phyloP scores from a whole-genome alignment of 2,888 invertebrate species.

The Chromoteleia sp. region DNA sequence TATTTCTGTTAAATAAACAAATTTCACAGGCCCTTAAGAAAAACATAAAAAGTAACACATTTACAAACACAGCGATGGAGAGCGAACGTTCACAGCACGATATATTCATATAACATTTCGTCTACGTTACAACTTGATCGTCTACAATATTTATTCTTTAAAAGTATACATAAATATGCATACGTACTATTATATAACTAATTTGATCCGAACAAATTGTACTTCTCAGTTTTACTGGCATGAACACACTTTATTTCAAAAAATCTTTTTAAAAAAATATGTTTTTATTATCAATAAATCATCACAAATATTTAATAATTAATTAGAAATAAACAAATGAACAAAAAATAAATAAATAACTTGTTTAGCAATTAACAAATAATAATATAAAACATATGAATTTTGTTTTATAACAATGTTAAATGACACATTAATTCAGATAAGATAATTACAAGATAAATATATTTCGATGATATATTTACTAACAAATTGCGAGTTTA shows the following conservation, averaged over 20 bases:
- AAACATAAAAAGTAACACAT: background rate
- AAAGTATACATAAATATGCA: slow-evolving; percentile 57
- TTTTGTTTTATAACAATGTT: background rate
- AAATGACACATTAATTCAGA: background rate
- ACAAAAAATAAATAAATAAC: background rate
- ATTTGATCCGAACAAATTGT: slow-evolving; percentile 38
- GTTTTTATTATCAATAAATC: background rate
- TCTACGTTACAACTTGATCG: slow-evolving; percentile 14
- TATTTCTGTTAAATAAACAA: background rate
- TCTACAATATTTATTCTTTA: slow-evolving; percentile 29
- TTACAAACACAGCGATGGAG: background rate
- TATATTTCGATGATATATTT: slow-evolving; percentile 5
- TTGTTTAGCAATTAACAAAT: background rate
- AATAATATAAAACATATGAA: background rate
- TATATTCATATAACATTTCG: slow-evolving; percentile 29
- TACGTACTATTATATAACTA: slow-evolving; percentile 30
- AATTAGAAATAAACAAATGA: background rate
- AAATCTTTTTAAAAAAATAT: background rate
- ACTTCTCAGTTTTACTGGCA: slow-evolving; percentile 33
- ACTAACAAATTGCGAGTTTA: slow-evolving; percentile 18
- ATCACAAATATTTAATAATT: background rate
- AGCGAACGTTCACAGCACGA: slow-evolving; percentile 35
- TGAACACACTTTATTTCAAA: slow-evolving; percentile 30
- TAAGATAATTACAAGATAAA: slow-evolving; percentile 23
- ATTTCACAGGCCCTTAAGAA: background rate